These are phyloP conservation scores for Araneus ventricosus DNA, from an alignment of 1,140 invertebrate species.

Conservation along the genomic window DNA sequence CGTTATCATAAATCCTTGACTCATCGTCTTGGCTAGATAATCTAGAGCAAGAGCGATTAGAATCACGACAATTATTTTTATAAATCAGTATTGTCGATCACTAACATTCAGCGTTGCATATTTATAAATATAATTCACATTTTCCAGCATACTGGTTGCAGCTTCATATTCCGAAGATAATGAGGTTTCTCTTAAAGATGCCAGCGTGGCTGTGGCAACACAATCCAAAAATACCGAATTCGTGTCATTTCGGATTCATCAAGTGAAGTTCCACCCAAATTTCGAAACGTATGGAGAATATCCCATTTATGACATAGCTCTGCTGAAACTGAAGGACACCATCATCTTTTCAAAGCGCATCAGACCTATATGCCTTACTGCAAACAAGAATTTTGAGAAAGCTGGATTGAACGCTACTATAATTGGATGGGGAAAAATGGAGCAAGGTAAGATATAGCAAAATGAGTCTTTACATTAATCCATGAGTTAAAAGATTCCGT, in stretches of 20 bases:
- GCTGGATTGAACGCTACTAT: background rate
- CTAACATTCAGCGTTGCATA: too few species aligned
- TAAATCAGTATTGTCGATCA: too few species aligned
- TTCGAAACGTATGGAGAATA: background rate
- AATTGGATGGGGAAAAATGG: background rate
- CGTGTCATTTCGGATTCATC: background rate
- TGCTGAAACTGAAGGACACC: background rate
- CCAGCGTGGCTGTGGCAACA: background rate
- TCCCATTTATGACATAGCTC: background rate
- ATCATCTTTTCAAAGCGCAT: background rate
- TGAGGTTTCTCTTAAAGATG: background rate
- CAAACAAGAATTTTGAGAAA: background rate
- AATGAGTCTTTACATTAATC: too few species aligned
- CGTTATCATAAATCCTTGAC: too few species aligned
- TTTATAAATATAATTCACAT: too few species aligned
- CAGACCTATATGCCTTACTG: background rate
- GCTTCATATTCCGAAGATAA: background rate
- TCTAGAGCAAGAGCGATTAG: too few species aligned
- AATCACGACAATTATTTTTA: too few species aligned
- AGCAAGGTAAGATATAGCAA: too few species aligned
- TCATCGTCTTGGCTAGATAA: too few species aligned
- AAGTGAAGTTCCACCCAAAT: background rate
- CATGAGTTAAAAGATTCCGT: too few species aligned
- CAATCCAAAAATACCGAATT: constrained; percentile 11
- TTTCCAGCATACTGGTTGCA: background rate